phyloP scores from a whole-genome alignment of 2,113 vertebrate genomes.

The Hypanus sabinus region DNA sequence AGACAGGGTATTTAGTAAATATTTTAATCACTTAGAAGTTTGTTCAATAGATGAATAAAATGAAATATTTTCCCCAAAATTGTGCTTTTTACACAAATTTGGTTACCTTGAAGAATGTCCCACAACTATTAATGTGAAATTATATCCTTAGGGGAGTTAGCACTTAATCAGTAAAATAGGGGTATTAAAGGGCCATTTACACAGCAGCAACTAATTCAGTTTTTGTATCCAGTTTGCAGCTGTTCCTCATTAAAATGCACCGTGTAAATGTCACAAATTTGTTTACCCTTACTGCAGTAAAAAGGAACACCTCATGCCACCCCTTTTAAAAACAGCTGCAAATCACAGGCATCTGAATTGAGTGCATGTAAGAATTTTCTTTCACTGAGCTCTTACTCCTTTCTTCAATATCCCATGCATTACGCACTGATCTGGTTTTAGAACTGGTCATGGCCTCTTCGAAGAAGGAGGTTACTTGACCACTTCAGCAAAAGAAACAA shows the following conservation, averaged over 20 bases:
- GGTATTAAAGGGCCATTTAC: constrained; percentile 35
- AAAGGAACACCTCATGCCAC: constrained; percentile 27
- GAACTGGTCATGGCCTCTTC: background rate
- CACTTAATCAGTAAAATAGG: constrained; percentile 37
- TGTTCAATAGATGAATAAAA: background rate
- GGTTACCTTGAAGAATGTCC: constrained; percentile 8
- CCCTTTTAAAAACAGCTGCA: constrained; percentile 7
- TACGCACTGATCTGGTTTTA: background rate
- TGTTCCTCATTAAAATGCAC: constrained; percentile 34
- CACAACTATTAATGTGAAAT: constrained; percentile 29
- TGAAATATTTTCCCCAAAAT: background rate
- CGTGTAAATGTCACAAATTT: constrained; percentile 27
- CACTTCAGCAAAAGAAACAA: background rate
- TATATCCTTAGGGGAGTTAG: constrained; percentile 33
- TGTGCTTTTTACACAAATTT: background rate
- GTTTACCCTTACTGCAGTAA: constrained; percentile 23
- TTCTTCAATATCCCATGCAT: too few species aligned
- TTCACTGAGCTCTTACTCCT: background rate
- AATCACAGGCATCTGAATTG: background rate
- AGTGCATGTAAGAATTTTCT: background rate
- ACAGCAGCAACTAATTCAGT: constrained; percentile 32
- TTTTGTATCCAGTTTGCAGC: constrained; percentile 31
- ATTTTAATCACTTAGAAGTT: background rate
- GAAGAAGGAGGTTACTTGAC: background rate
- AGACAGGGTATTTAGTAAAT: background rate